A percentile compares a stretch with the other conserved stretches of the same genome.
Conservation (phyloP, 2,888 invertebrate genomes). For the Altica lythri region DNA sequence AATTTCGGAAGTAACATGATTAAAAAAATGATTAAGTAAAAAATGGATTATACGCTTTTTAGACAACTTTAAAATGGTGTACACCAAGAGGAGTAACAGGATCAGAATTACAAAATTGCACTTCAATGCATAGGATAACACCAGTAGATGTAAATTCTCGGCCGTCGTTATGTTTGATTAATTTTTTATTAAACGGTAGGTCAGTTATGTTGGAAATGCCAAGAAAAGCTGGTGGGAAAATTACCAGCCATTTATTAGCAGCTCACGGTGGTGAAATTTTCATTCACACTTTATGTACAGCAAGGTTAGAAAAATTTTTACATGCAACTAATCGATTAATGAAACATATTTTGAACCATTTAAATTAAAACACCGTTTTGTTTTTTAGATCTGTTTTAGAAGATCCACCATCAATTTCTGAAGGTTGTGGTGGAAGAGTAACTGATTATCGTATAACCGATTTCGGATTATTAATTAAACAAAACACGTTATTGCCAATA, state of each 20-base stretch:
- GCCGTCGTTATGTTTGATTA: slow-evolving; percentile 95
- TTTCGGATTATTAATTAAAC: slow-evolving; percentile 86
- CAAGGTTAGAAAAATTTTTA: slow-evolving; percentile 54
- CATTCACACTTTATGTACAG: slow-evolving; percentile 87
- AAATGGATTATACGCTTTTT: slow-evolving; percentile 10
- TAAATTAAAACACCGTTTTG: not conserved
- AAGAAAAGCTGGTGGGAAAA: slow-evolving; percentile 80
- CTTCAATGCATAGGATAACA: slow-evolving; percentile 87
- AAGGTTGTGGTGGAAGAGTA: slow-evolving; percentile 91
- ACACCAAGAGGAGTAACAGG: slow-evolving; percentile 89
- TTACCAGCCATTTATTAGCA: slow-evolving; percentile 89
- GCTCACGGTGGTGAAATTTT: slow-evolving; percentile 96
- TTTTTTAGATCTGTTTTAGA: slow-evolving; percentile 78
- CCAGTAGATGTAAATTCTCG: slow-evolving; percentile 96
- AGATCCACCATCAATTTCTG: slow-evolving; percentile 93
- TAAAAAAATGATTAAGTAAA: not conserved
- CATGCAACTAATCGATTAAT: not conserved
- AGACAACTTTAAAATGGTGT: slow-evolving; percentile 94
- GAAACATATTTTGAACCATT: not conserved
- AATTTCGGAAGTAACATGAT: too few species aligned
- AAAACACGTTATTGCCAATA: slow-evolving; percentile 77
- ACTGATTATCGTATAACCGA: slow-evolving; percentile 88
- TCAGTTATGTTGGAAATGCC: slow-evolving; percentile 91
- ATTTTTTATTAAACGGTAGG: slow-evolving; percentile 94
- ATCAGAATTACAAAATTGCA: slow-evolving; percentile 79